These are phyloP conservation scores for Electrophaes corylata DNA, from an alignment of 2,888 invertebrate species.

Conservation along the genomic window DNA sequence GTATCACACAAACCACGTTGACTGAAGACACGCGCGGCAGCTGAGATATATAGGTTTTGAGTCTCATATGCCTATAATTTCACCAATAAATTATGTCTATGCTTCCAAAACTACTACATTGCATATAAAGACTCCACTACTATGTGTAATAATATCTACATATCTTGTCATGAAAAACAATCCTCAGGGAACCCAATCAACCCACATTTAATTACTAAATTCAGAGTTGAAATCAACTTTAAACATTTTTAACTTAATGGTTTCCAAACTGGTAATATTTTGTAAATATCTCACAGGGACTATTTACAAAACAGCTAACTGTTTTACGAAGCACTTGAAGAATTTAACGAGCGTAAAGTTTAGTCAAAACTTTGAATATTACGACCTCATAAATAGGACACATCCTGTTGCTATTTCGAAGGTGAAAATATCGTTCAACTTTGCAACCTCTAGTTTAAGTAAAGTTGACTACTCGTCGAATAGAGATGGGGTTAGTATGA, in stretches of 20 bases:
- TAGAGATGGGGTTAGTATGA: conserved; percentile 14
- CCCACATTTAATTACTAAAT: conserved; percentile 4
- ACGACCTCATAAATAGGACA: conserved; percentile 46
- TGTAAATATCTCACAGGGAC: conserved; percentile 63
- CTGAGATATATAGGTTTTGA: no score
- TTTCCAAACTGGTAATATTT: conserved; percentile 61
- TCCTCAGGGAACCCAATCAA: conserved; percentile 7
- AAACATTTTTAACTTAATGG: conserved; percentile 41
- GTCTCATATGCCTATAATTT: no score
- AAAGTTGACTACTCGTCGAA: no score
- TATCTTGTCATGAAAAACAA: neutral
- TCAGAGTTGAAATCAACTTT: conserved; percentile 14
- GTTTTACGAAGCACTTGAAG: conserved; percentile 47
- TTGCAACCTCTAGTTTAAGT: conserved; percentile 8
- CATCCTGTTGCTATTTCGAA: conserved; percentile 54
- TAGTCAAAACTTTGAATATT: conserved; percentile 45
- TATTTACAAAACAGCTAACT: conserved; percentile 59
- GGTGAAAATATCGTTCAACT: conserved; percentile 43
- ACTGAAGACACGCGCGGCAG: no score
- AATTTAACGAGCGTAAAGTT: conserved; percentile 54
- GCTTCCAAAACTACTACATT: no score
- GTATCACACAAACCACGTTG: no score
- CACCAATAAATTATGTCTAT: no score
- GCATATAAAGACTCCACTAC: no score
- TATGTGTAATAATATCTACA: no score